Evolutionary conservation across 2,888 invertebrate species (phyloP).

Genomic region (Leptinotarsa haldemani): DNA sequence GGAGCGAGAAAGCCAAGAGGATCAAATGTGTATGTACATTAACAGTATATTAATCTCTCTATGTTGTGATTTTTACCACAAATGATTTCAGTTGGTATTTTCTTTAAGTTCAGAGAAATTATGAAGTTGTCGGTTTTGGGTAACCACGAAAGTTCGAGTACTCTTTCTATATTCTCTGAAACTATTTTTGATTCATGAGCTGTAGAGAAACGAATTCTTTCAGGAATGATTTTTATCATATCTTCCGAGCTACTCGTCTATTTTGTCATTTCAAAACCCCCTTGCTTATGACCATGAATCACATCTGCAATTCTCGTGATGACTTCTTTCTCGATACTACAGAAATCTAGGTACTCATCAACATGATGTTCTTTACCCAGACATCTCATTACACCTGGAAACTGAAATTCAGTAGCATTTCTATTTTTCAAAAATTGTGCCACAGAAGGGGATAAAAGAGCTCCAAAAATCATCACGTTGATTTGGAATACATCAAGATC

Average conservation of each 20-base stretch:
- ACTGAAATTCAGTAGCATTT: constrained; percentile 4
- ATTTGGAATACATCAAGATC: no score
- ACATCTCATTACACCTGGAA: not conserved
- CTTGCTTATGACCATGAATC: constrained; percentile 1
- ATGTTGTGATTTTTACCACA: not conserved
- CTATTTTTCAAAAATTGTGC: constrained; percentile 23
- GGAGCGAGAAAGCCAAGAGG: no score
- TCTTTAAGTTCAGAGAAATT: no score
- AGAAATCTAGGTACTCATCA: not conserved
- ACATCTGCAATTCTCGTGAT: not conserved
- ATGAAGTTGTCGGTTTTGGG: no score
- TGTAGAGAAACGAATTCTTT: not conserved
- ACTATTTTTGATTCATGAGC: not conserved
- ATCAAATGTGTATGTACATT: not conserved
- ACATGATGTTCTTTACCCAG: not conserved
- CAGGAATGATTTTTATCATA: not conserved
- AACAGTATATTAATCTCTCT: not conserved
- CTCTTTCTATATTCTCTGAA: not conserved
- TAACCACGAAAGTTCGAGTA: no score
- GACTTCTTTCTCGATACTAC: not conserved
- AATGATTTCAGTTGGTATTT: no score
- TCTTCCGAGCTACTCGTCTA: not conserved
- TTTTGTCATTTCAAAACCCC: no score
- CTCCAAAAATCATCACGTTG: no score
- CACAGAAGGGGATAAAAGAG: constrained; percentile 7